Evolutionary conservation across 2,113 vertebrate species (phyloP), one percentile per base, ranked within the genome.

Genomic region (Scomber colias): DNA sequence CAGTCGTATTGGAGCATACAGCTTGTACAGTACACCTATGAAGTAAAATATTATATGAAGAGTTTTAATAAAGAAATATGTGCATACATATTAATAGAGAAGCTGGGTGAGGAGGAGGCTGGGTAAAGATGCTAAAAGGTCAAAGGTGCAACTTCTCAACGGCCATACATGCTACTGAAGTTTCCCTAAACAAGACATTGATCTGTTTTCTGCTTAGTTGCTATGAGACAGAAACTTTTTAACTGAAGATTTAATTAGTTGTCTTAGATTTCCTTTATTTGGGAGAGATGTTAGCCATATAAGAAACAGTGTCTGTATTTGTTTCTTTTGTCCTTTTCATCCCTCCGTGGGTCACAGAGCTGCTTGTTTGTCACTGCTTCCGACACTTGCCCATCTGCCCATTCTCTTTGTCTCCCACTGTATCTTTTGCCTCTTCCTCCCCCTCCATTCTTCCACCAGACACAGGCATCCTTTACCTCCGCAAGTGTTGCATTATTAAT

Each of bases 401-500:
- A 51, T 80, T 85, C 81, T 82, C 71, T 88, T 90, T 91, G 85
- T 90, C 55, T 87, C 61, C 61, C 44, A n/a, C 66, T 56, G 30
- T 70, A 63, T 82, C 45, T 51, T 62, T 40, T 16, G 19, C 51
- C 11, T 50, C 46, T 30, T 19, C 56, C 15, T 7, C 59, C 59
- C 78, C 49, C 68, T 56, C 67, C 19, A 68, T n/a, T 8, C 70
- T 50, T 74, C 56, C 65, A 59, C 65, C 60, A 89, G 85, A 86
- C 78, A 86, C 67, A 77, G 70, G 77, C 81, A 80, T 72, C 60
- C 88, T 87, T 89, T 89, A 90, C 91, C 90, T 89, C 87, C 87
- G 88, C 87, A 91, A 92, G 75, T 89, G 80, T 66, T 92, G 89
- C 91, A 94, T 94, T 94, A 93, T 93, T 94, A 91, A 94, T 91